A percentile compares a stretch with the other conserved stretches of the same genome.
Evolutionary conservation across 2,888 invertebrate species (phyloP).

Genomic region (Trichopoda pennipes): DNA sequence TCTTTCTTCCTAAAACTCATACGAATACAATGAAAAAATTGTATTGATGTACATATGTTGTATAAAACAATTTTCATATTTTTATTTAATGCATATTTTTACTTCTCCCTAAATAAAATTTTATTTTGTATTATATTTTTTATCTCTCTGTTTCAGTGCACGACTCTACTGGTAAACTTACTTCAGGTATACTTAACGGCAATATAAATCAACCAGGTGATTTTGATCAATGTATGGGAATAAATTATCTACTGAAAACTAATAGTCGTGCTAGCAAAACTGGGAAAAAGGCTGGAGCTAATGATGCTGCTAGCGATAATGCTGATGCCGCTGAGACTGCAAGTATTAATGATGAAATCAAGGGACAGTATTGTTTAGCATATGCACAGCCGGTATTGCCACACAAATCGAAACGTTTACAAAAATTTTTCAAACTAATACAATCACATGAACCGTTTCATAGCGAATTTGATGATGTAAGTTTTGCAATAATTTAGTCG

Average conservation of each 20-base stretch:
- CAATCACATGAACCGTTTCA: constrained; percentile 85
- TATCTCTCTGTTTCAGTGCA: constrained; percentile 82
- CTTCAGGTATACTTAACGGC: constrained; percentile 85
- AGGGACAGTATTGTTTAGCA: constrained; percentile 85
- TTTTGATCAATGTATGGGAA: constrained; percentile 80
- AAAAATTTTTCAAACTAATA: constrained; percentile 82
- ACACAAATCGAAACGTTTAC: constrained; percentile 81
- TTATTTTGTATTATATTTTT: constrained; percentile 7
- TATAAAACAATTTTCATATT: constrained; percentile 23
- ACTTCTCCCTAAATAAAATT: background rate
- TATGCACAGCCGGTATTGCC: constrained; percentile 83
- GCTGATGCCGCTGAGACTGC: constrained; percentile 63
- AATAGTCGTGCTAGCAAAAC: constrained; percentile 46
- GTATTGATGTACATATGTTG: constrained; percentile 16
- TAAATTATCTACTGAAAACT: constrained; percentile 68
- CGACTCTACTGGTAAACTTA: constrained; percentile 85
- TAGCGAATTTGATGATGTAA: constrained; percentile 86
- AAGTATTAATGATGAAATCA: constrained; percentile 63
- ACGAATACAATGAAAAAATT: constrained; percentile 36
- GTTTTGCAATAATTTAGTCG: constrained; percentile 75
- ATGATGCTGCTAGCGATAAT: constrained; percentile 38
- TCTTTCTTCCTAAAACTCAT: background rate
- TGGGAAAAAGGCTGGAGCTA: constrained; percentile 50
- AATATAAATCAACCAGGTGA: constrained; percentile 86
- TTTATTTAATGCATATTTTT: constrained; percentile 2